Evolutionary conservation across 1,140 invertebrate genomes (phyloP), one percentile per base, ranked within the genome.

Genomic region (Papilio xuthus): DNA sequence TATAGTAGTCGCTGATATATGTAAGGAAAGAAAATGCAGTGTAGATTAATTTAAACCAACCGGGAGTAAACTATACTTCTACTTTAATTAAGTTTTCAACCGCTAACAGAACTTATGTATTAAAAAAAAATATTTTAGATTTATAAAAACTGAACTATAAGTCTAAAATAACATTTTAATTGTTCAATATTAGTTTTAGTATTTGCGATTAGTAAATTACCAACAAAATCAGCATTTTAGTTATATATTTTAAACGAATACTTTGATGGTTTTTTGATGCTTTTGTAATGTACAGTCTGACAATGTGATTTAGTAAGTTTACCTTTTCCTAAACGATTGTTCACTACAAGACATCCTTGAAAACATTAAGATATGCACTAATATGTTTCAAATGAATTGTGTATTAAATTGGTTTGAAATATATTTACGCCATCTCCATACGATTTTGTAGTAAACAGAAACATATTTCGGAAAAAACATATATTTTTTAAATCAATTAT

Each of bases 51-150:
- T 90, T 88, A 89, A 91, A 89, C 80, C 89, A 87, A 86, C 81
- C 81, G 82, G 91, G 89, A 86, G 89, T 84, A 88, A 84, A 87
- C 82, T 82, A 85, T 85, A 88, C 85, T 86, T 82, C 89, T 70
- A 85, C 80, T 88, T 92, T 92, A 93, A 93, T 93, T 93, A 93
- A 93, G 89, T 90, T 91, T 90, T 90, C 85, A 90, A 88, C 84
- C 85, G 81, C 50, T 44, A 18, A 50, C 20, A 72, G 15, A 32
- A 71, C 50, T 42, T 32, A n/a, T 69, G 32, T 44, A 12, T 44
- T n/a, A n/a, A n/a, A n/a, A n/a, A n/a, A n/a, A n/a, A n/a, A n/a
- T n/a, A n/a, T 44, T 44, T 44, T 44, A 9, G 2, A 44, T 44
- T 44, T 44, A 47, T 15, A 18, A 3, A 50, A 2, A 50, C 13